Percentiles rank a stretch among this genome's conserved stretches.
These are phyloP conservation scores for Trissolcus brochymenae DNA, from an alignment of 2,888 invertebrate species.

Conservation along the genomic window DNA sequence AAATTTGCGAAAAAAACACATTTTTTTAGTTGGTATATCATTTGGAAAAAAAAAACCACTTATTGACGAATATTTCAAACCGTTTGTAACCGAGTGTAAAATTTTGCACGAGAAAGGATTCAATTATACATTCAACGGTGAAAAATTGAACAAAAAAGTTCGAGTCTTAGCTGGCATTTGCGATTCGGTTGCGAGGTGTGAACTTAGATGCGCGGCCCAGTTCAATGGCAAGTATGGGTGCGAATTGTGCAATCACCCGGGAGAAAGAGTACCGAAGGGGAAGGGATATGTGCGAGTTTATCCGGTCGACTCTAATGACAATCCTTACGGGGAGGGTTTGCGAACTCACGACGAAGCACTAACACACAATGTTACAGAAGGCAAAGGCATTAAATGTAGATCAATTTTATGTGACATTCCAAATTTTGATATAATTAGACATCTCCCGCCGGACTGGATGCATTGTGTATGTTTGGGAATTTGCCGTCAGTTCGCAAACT, in stretches of 20 bases:
- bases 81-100: neutral
- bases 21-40: neutral
- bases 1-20: neutral
- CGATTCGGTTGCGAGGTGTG: neutral
- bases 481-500: too few species aligned
- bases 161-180: neutral
- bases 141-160: neutral
- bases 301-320: neutral
- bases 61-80: neutral
- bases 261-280: neutral
- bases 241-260: neutral
- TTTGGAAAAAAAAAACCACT: neutral
- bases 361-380: neutral
- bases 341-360: neutral
- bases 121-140: neutral
- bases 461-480: too few species aligned
- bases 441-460: too few species aligned
- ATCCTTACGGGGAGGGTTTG: neutral
- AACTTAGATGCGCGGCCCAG: neutral
- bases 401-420: too few species aligned
- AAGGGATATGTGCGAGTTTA: neutral
- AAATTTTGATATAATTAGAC: too few species aligned
- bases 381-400: neutral
- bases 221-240: neutral
- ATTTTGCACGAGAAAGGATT: neutral